phyloP scores from a whole-genome alignment of 2,888 invertebrate species.

The Villa cingulata region DNA sequence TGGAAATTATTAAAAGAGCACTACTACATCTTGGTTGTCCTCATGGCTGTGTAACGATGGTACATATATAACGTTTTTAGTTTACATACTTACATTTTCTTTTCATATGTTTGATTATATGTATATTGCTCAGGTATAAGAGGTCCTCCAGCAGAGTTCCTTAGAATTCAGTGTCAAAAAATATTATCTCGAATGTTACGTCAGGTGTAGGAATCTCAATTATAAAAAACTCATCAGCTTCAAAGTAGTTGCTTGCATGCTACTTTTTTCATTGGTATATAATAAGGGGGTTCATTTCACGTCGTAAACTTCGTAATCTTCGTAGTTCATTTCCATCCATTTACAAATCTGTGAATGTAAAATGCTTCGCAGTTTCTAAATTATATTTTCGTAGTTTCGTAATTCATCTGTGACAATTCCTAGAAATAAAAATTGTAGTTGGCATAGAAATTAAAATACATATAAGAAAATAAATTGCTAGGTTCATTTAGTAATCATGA shows the following conservation, averaged over 20 bases:
- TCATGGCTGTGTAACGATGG: constrained; percentile 80
- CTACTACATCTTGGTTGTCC: constrained; percentile 86
- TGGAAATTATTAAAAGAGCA: constrained; percentile 33
- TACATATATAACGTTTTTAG: constrained; percentile 20
- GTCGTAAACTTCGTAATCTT: too few species aligned
- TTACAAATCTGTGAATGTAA: too few species aligned
- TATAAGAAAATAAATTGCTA: too few species aligned
- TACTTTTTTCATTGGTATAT: constrained; percentile 22
- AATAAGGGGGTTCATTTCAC: too few species aligned
- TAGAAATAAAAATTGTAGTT: too few species aligned
- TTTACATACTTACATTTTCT: background rate
- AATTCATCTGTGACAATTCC: too few species aligned
- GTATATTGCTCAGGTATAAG: constrained; percentile 43
- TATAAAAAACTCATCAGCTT: constrained; percentile 28
- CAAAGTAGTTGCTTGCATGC: constrained; percentile 23
- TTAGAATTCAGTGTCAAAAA: constrained; percentile 74
- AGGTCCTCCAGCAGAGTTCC: constrained; percentile 79
- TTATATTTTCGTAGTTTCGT: too few species aligned
- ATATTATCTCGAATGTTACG: constrained; percentile 64
- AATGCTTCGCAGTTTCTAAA: too few species aligned
- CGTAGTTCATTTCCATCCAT: too few species aligned
- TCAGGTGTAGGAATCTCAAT: constrained; percentile 40
- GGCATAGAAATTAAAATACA: too few species aligned
- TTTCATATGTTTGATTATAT: background rate
- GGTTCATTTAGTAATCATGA: too few species aligned